These are phyloP conservation scores for Pocillopora damicornis DNA, from an alignment of 64 coral and sea anemone genomes.

Conservation along the genomic window DNA sequence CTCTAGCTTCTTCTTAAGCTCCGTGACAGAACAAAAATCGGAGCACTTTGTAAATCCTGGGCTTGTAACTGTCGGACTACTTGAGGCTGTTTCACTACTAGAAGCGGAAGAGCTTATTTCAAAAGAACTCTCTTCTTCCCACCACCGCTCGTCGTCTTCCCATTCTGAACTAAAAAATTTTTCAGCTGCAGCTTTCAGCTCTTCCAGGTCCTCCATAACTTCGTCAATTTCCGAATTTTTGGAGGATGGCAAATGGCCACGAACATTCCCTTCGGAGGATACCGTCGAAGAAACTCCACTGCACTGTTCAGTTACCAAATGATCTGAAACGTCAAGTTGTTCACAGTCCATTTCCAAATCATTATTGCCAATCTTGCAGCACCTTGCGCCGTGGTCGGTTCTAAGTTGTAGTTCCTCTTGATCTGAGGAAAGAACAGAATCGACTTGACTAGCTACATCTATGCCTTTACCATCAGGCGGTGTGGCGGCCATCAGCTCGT, in stretches of 20 bases:
- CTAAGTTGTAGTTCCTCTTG: not conserved
- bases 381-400: too few relatives aligned
- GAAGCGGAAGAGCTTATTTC: constrained; percentile 1
- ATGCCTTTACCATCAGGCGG: not conserved
- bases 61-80: not conserved
- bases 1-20: constrained; percentile 1
- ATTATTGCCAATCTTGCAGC: not conserved
- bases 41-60: constrained; percentile 25
- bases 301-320: not conserved
- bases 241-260: not conserved
- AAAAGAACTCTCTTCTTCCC: not conserved
- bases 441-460: not conserved
- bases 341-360: not conserved
- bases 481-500: not conserved
- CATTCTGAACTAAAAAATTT: constrained; percentile 37
- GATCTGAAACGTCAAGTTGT: not conserved
- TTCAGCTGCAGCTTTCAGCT: constrained; percentile 50
- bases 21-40: not conserved
- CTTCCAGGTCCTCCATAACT: constrained; percentile 30
- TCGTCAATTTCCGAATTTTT: not conserved
- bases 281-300: too few relatives aligned
- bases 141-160: constrained; percentile 22
- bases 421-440: not conserved
- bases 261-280: not conserved
- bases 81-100: constrained; percentile 19